Conservation (phyloP, 2,797 vertebrate species). For the Discoglossus pictus region DNA sequence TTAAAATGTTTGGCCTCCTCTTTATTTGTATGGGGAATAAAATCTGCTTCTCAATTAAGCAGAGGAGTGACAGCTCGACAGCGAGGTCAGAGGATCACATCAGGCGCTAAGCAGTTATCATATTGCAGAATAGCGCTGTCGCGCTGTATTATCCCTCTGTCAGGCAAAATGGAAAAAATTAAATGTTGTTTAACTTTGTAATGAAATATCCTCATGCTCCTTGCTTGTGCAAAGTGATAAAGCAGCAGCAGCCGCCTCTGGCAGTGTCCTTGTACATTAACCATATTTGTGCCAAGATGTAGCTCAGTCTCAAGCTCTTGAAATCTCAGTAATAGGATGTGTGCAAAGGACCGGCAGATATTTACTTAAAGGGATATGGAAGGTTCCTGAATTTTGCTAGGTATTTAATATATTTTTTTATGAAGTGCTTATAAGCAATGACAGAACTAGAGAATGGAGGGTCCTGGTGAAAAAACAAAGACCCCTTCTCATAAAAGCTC, state of each 20-base stretch:
- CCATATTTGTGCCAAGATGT: too few relatives aligned
- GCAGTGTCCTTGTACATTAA: slow-evolving; percentile 30
- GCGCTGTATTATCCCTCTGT: slow-evolving; percentile 49
- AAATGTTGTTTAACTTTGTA: slow-evolving; percentile 42
- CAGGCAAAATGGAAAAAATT: slow-evolving; percentile 54
- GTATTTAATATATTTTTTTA: too few relatives aligned
- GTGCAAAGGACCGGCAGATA: too few relatives aligned
- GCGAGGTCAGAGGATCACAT: background rate
- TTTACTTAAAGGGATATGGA: too few relatives aligned
- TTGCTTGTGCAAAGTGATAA: slow-evolving; percentile 23
- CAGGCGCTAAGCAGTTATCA: slow-evolving; percentile 38
- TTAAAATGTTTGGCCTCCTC: slow-evolving; percentile 37
- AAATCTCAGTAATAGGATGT: too few relatives aligned
- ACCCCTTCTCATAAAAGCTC: too few relatives aligned
- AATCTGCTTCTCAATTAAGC: slow-evolving; percentile 10
- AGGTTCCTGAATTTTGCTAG: too few relatives aligned
- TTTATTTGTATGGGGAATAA: slow-evolving; percentile 40
- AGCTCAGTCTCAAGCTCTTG: too few relatives aligned
- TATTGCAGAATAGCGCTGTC: slow-evolving; percentile 45
- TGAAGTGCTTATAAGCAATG: too few relatives aligned
- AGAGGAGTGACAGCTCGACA: slow-evolving; percentile 31
- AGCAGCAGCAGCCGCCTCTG: slow-evolving; percentile 14
- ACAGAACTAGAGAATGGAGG: too few relatives aligned
- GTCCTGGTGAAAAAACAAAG: too few relatives aligned
- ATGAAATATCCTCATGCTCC: slow-evolving; percentile 23